Evolutionary conservation across 2,797 vertebrate genomes (phyloP).

Genomic region (Chiroxiphia lanceolata): DNA sequence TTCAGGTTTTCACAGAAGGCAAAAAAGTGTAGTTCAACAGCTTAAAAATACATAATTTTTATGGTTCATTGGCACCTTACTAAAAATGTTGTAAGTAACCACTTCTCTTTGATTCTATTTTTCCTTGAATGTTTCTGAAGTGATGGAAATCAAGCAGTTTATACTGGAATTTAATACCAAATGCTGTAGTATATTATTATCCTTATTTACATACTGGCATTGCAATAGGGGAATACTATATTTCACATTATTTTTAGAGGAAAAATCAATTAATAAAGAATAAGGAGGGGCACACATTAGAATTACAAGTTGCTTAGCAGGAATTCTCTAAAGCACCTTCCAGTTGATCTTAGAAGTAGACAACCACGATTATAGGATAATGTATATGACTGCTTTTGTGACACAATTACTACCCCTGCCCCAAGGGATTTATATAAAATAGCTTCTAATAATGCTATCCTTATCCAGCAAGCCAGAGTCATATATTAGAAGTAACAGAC

Average conservation of each 20-base stretch:
- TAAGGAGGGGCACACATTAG: not conserved
- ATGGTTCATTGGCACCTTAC: not conserved
- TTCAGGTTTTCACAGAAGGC: not conserved
- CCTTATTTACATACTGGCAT: not conserved
- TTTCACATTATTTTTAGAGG: not conserved
- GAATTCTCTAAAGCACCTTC: not conserved
- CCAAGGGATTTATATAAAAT: not conserved
- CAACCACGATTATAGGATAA: not conserved
- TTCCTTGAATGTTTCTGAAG: not conserved
- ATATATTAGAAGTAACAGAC: not conserved
- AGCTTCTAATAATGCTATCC: not conserved
- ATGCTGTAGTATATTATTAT: not conserved
- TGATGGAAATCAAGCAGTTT: conserved; percentile 23
- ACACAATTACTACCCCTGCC: not conserved
- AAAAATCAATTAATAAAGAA: conserved; percentile 14
- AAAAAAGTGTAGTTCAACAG: not conserved
- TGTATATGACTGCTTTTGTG: not conserved
- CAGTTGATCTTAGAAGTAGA: not conserved
- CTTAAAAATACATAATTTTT: conserved; percentile 1
- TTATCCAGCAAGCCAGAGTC: not conserved
- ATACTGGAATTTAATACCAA: not conserved
- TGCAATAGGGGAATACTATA: not conserved
- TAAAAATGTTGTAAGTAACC: not conserved
- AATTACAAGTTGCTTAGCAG: not conserved
- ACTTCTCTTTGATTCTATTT: not conserved